These are phyloP conservation scores for Stenichneumon culpator DNA, from an alignment of 2,888 invertebrate genomes.

Conservation along the genomic window DNA sequence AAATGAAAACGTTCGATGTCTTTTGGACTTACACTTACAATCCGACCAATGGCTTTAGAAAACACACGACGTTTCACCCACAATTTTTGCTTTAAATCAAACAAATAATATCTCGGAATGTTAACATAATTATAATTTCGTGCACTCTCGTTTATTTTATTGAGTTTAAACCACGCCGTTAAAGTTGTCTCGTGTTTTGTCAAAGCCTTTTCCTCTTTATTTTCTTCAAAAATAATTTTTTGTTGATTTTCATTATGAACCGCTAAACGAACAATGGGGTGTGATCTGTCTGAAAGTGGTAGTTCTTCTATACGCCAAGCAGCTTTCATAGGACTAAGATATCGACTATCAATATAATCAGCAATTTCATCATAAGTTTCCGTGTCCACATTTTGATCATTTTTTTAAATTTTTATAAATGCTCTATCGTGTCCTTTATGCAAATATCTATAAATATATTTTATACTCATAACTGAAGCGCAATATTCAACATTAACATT, in stretches of 20 bases:
- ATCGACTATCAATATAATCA: constrained; percentile 59
- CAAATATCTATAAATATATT: constrained; percentile 63
- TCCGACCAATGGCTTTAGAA: too few species aligned
- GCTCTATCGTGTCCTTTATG: constrained; percentile 64
- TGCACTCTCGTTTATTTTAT: constrained; percentile 33
- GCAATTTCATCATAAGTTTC: constrained; percentile 46
- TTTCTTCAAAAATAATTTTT: constrained; percentile 55
- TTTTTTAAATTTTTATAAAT: constrained; percentile 16
- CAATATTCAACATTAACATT: constrained; percentile 68
- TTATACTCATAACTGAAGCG: constrained; percentile 59
- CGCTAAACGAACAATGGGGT: too few species aligned
- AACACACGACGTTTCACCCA: too few species aligned
- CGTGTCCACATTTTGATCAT: background rate
- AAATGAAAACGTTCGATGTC: too few species aligned
- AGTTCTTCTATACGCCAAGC: too few species aligned
- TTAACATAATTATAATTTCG: constrained; percentile 21
- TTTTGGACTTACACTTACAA: too few species aligned
- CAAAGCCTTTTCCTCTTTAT: constrained; percentile 25
- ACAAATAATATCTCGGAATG: constrained; percentile 29
- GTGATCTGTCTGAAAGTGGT: constrained; percentile 58
- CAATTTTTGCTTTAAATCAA: too few species aligned
- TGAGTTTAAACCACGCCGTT: constrained; percentile 62
- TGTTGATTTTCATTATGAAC: constrained; percentile 69
- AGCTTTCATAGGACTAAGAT: constrained; percentile 67
- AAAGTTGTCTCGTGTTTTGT: constrained; percentile 50